phyloP scores from a whole-genome alignment of 2,797 vertebrate genomes.

The Crocidura indochinensis region DNA sequence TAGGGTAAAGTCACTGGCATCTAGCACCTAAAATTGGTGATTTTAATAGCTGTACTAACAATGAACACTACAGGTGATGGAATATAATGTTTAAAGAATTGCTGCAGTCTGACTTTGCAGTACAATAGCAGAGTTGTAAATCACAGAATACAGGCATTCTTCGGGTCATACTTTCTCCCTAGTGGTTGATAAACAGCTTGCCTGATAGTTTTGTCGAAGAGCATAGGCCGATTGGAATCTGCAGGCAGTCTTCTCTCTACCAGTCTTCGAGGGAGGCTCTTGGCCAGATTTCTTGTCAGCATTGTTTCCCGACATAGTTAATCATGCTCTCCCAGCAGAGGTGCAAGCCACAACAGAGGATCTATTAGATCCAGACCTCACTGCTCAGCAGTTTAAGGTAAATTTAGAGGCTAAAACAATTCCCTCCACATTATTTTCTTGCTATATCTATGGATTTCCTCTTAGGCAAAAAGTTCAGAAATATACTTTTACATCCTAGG shows the following conservation, averaged over 20 bases:
- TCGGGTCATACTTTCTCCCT: slow-evolving; percentile 58
- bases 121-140: slow-evolving; percentile 41
- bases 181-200: slow-evolving; percentile 60
- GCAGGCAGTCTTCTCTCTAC: not conserved
- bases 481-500: slow-evolving; percentile 3
- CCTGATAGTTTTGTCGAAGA: slow-evolving; percentile 43
- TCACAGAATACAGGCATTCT: slow-evolving; percentile 31
- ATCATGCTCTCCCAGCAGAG: slow-evolving; percentile 61
- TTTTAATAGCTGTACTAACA: not conserved
- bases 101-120: not conserved
- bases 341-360: slow-evolving; percentile 4
- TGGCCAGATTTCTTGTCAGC: not conserved
- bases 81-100: not conserved
- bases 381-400: slow-evolving; percentile 46
- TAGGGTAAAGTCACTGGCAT: not conserved
- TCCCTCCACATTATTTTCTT: slow-evolving; percentile 16
- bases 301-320: not conserved
- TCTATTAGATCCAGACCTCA: not conserved
- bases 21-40: not conserved
- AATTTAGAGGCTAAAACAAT: slow-evolving; percentile 32
- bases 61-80: not conserved
- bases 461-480: not conserved
- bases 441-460: slow-evolving; percentile 22
- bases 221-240: not conserved
- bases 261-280: slow-evolving; percentile 12